Conservation (phyloP, 53 echinoderm and acorn worm genomes). For the Temnopleurus reevesii region DNA sequence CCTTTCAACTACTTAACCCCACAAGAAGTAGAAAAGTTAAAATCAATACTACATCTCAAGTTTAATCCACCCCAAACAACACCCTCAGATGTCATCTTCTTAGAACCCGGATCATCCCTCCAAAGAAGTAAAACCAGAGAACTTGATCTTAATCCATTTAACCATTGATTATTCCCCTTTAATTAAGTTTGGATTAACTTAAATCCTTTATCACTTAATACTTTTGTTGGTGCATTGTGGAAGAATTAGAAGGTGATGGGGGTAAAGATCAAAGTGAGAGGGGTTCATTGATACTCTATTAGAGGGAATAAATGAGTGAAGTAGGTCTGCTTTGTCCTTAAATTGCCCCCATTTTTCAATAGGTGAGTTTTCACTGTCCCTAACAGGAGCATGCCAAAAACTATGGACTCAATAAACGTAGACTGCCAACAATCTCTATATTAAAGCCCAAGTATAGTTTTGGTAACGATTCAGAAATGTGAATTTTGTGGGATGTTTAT, state of each 20-base stretch:
- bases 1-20: not conserved
- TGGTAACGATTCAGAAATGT: too few species aligned
- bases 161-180: not conserved
- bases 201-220: not conserved
- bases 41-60: not conserved
- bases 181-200: slow-evolving; percentile 35
- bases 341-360: not conserved
- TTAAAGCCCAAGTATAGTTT: too few species aligned
- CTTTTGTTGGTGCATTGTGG: slow-evolving; percentile 4
- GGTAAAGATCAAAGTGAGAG: not conserved
- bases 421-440: too few species aligned
- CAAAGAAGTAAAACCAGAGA: not conserved
- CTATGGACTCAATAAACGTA: too few species aligned
- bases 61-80: not conserved
- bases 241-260: slow-evolving; percentile 22
- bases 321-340: not conserved
- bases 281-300: slow-evolving; percentile 34
- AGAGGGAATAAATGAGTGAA: not conserved
- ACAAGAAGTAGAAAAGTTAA: not conserved
- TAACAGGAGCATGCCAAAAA: too few species aligned
- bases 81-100: not conserved
- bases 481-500: too few species aligned
- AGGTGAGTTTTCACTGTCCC: too few species aligned
- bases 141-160: not conserved
- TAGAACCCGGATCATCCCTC: not conserved